A percentile compares a stretch with the other conserved stretches of the same genome.
phyloP scores from a whole-genome alignment of 64 coral and sea anemone genomes.

The Stylophora pistillata region DNA sequence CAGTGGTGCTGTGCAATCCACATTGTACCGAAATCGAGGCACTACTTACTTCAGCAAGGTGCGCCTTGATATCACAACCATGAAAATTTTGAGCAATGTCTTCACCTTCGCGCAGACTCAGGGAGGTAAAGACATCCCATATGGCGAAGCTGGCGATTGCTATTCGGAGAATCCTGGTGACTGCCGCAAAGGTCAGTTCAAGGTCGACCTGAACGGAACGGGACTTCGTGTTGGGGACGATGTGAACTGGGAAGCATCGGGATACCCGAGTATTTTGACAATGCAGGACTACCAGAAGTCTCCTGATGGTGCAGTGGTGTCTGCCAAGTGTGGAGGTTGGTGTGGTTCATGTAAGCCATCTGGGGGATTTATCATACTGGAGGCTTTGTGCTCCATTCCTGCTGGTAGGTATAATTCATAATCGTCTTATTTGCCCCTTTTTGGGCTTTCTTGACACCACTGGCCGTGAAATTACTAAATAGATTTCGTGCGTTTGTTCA shows the following conservation, averaged over 20 bases:
- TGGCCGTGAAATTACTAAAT: too few relatives aligned
- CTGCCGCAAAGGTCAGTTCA: conserved; percentile 85
- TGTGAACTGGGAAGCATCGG: conserved; percentile 78
- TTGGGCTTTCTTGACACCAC: too few relatives aligned
- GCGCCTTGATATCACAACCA: conserved; percentile 50
- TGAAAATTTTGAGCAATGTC: conserved; percentile 70
- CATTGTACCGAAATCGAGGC: conserved; percentile 74
- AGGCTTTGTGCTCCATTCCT: conserved; percentile 74
- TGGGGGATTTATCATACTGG: conserved; percentile 58
- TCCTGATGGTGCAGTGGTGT: conserved; percentile 48
- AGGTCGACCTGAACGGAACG: conserved; percentile 82
- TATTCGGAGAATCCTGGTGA: conserved; percentile 77
- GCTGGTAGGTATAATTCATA: conserved; percentile 42
- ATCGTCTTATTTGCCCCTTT: too few relatives aligned
- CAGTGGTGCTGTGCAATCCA: conserved; percentile 41
- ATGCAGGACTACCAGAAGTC: conserved; percentile 85
- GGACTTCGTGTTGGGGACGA: conserved; percentile 58
- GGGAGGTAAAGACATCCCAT: conserved; percentile 61
- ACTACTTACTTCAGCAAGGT: conserved; percentile 84
- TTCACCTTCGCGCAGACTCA: conserved; percentile 61
- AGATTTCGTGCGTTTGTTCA: too few relatives aligned
- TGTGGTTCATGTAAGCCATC: conserved; percentile 77
- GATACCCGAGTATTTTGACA: conserved; percentile 61
- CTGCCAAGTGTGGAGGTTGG: conserved; percentile 93
- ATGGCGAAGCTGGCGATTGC: conserved; percentile 96